Conservation (phyloP, 1,140 invertebrate species). For the Phthorimaea operculella region DNA sequence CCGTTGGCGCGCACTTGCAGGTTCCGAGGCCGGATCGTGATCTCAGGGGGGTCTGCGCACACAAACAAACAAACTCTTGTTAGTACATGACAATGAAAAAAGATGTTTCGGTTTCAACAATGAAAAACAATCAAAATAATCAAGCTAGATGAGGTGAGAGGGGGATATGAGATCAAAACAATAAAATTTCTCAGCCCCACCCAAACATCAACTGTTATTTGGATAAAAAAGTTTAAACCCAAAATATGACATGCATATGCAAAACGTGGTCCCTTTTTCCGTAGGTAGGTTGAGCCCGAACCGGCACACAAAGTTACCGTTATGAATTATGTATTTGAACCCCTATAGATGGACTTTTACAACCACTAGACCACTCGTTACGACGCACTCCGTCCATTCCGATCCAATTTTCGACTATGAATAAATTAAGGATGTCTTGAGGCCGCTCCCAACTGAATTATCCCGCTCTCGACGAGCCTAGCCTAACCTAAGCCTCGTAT, state of each 20-base stretch:
- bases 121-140: too few relatives aligned
- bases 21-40: constrained; percentile 85
- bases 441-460: constrained; percentile 19
- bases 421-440: constrained; percentile 37
- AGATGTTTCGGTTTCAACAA: too few relatives aligned
- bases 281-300: constrained; percentile 15
- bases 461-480: constrained; percentile 5
- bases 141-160: too few relatives aligned
- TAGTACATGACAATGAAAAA: too few relatives aligned
- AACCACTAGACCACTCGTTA: constrained; percentile 18
- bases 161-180: too few relatives aligned
- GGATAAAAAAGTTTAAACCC: constrained; percentile 18
- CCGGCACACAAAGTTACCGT: constrained; percentile 15
- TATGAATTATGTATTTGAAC: constrained; percentile 27
- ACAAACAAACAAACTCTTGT: constrained; percentile 52
- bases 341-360: constrained; percentile 18
- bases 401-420: constrained; percentile 39
- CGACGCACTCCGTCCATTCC: constrained; percentile 15
- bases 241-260: constrained; percentile 11
- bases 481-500: constrained; percentile 1
- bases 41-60: constrained; percentile 88
- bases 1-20: constrained; percentile 89
- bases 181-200: too few relatives aligned
- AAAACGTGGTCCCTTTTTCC: constrained; percentile 16
- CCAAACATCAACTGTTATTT: constrained; percentile 3